A percentile compares a stretch with the other conserved stretches of the same genome.
Evolutionary conservation across 2,888 invertebrate species (phyloP).

Genomic region (Acrobasis suavella): DNA sequence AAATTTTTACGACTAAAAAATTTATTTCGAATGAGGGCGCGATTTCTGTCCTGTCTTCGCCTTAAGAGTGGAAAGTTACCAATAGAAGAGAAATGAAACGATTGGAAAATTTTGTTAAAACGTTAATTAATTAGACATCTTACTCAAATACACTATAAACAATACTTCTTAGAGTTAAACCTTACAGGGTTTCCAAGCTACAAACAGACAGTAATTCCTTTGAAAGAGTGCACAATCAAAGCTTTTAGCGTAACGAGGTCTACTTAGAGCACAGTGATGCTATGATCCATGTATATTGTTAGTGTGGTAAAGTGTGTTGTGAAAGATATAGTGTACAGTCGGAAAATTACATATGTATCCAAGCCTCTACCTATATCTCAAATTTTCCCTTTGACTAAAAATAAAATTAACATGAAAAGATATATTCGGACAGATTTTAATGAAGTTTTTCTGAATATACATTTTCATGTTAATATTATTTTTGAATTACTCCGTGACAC

Average conservation of each 20-base stretch:
- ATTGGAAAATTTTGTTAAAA: neutral
- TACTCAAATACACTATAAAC: neutral
- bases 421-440: too few relatives aligned
- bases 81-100: neutral
- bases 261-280: neutral
- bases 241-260: conserved; percentile 19
- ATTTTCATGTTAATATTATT: too few relatives aligned
- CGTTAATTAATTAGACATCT: neutral
- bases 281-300: neutral
- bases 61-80: neutral
- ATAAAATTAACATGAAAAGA: too few relatives aligned
- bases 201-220: conserved; percentile 13
- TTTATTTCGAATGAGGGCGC: too few relatives aligned
- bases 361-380: too few relatives aligned
- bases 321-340: too few relatives aligned
- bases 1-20: too few relatives aligned
- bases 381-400: too few relatives aligned
- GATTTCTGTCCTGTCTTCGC: neutral
- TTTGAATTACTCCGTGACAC: too few relatives aligned
- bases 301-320: too few relatives aligned
- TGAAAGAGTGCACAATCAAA: conserved; percentile 9
- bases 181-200: neutral
- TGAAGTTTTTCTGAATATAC: too few relatives aligned
- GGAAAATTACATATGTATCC: too few relatives aligned
- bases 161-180: neutral